These are phyloP conservation scores for Eudemis profundana DNA, from an alignment of 2,888 invertebrate genomes.

Conservation along the genomic window DNA sequence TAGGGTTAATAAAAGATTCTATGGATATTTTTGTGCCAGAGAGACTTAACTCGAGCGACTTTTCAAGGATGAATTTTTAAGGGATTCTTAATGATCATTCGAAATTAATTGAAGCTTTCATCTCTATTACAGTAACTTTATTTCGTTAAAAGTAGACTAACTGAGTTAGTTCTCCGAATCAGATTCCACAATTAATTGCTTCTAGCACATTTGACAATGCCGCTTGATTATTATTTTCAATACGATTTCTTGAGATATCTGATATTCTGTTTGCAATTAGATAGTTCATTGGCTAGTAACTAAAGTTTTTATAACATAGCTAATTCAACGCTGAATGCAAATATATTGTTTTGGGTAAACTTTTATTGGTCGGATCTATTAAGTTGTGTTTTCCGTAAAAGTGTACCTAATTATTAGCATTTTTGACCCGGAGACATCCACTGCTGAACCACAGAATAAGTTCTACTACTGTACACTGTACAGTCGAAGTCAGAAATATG, in stretches of 20 bases:
- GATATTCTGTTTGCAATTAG: background rate
- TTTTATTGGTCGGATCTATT: too few relatives aligned
- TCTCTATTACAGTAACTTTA: slow-evolving; percentile 8
- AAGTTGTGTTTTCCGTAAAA: too few relatives aligned
- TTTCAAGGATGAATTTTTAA: background rate
- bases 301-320: background rate
- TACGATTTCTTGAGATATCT: slow-evolving; percentile 13
- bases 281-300: background rate
- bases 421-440: too few relatives aligned
- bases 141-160: slow-evolving; percentile 4
- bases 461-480: too few relatives aligned
- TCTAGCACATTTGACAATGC: slow-evolving; percentile 1
- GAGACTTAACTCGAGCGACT: too few relatives aligned
- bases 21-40: too few relatives aligned
- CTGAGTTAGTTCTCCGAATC: background rate
- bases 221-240: slow-evolving; percentile 9
- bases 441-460: too few relatives aligned
- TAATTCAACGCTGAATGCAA: too few relatives aligned
- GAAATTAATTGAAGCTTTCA: slow-evolving; percentile 9
- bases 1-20: too few relatives aligned
- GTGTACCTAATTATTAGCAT: too few relatives aligned
- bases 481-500: too few relatives aligned
- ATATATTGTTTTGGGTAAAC: too few relatives aligned
- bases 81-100: background rate
- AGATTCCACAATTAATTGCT: background rate